Conservation (phyloP, 2,113 vertebrate genomes). For the Columba livia region DNA sequence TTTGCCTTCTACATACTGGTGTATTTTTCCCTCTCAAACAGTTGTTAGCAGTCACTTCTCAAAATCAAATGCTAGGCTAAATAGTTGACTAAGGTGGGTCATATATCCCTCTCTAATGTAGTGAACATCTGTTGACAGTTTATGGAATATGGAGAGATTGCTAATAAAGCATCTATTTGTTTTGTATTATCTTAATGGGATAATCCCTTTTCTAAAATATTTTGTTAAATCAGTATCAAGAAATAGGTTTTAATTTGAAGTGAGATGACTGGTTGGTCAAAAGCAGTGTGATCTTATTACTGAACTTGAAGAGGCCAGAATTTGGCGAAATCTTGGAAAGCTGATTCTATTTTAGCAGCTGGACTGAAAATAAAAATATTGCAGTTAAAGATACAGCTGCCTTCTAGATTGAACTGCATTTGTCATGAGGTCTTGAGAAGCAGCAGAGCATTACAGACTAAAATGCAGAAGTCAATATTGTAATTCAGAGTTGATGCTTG, state of each 20-base stretch:
- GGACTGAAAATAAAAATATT: neutral
- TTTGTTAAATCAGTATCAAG: neutral
- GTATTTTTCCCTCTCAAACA: neutral
- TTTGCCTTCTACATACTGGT: neutral
- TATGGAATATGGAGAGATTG: neutral
- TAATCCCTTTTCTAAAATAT: neutral
- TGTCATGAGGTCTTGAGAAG: neutral
- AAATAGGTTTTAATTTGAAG: neutral
- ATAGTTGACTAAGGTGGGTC: neutral
- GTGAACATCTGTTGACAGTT: neutral
- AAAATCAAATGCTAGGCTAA: neutral
- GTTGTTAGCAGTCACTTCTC: neutral
- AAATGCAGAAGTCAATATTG: neutral
- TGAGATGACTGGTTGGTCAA: neutral
- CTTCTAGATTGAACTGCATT: neutral
- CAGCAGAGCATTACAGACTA: neutral
- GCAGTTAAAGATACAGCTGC: neutral
- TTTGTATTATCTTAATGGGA: neutral
- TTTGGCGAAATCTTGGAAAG: neutral
- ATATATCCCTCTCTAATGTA: neutral
- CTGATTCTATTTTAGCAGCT: neutral
- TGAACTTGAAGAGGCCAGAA: neutral
- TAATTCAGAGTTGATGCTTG: neutral
- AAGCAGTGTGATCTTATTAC: neutral
- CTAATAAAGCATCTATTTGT: neutral